Evolutionary conservation across 1,140 invertebrate species (phyloP).

Genomic region (Panulirus ornatus): DNA sequence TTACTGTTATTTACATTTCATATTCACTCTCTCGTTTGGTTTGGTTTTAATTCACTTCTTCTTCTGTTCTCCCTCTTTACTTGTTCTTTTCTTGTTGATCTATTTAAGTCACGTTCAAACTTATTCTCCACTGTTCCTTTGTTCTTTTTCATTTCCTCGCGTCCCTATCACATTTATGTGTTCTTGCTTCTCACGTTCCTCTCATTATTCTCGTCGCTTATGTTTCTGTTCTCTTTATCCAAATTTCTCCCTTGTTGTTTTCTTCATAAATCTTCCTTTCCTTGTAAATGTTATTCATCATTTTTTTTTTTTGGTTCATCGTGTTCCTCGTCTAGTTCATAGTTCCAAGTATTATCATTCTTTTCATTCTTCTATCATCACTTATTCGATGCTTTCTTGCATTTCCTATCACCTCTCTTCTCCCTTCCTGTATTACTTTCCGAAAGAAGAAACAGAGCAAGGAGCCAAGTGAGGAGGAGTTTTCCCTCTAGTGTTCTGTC

Average conservation of each 20-base stretch:
- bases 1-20: neutral
- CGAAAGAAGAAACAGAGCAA: too few relatives aligned
- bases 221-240: neutral
- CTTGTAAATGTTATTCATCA: neutral
- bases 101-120: too few relatives aligned
- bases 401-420: neutral
- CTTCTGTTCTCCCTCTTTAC: neutral
- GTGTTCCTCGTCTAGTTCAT: neutral
- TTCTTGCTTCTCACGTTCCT: neutral
- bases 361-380: neutral
- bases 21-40: neutral
- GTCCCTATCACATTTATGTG: too few relatives aligned
- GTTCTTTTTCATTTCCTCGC: neutral
- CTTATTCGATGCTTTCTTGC: neutral
- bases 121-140: neutral
- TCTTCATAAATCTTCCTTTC: neutral
- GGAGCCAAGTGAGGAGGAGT: too few relatives aligned
- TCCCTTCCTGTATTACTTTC: neutral
- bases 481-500: too few relatives aligned
- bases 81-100: neutral
- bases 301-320: neutral
- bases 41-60: neutral
- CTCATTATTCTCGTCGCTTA: neutral
- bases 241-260: neutral
- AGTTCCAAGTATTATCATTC: too few relatives aligned